Conservation (phyloP, 2,888 invertebrate species). For the Trissolcus japonicus region DNA sequence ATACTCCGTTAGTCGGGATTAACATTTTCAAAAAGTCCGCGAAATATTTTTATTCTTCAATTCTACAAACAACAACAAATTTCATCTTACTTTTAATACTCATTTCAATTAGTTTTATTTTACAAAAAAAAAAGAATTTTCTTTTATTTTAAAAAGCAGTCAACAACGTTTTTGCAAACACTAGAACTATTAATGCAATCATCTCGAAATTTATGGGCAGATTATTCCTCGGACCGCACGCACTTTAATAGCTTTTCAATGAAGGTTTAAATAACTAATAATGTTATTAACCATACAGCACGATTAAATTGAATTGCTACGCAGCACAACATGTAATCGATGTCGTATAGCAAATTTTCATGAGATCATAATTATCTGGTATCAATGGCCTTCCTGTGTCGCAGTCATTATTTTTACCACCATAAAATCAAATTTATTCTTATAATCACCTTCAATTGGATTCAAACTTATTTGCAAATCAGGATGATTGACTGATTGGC, state of each 20-base stretch:
- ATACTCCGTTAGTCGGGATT: constrained; percentile 50
- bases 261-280: constrained; percentile 31
- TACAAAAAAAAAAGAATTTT: too few species aligned
- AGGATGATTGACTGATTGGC: too few species aligned
- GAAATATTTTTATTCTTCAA: constrained; percentile 3
- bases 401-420: constrained; percentile 24
- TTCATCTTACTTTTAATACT: too few species aligned
- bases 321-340: constrained; percentile 1
- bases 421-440: neutral
- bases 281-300: constrained; percentile 29
- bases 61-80: too few species aligned
- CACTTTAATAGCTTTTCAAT: constrained; percentile 31
- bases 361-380: constrained; percentile 29
- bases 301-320: constrained; percentile 32
- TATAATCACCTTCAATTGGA: too few species aligned
- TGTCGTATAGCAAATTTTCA: constrained; percentile 27
- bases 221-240: neutral
- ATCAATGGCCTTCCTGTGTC: constrained; percentile 50
- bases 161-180: too few species aligned
- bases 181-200: too few species aligned
- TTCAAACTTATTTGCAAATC: too few species aligned
- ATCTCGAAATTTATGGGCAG: too few species aligned
- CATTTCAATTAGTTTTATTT: too few species aligned
- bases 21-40: constrained; percentile 38
- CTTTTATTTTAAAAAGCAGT: too few species aligned